phyloP scores from a whole-genome alignment of 2,797 vertebrate species.

The Onychomys arenicola region DNA sequence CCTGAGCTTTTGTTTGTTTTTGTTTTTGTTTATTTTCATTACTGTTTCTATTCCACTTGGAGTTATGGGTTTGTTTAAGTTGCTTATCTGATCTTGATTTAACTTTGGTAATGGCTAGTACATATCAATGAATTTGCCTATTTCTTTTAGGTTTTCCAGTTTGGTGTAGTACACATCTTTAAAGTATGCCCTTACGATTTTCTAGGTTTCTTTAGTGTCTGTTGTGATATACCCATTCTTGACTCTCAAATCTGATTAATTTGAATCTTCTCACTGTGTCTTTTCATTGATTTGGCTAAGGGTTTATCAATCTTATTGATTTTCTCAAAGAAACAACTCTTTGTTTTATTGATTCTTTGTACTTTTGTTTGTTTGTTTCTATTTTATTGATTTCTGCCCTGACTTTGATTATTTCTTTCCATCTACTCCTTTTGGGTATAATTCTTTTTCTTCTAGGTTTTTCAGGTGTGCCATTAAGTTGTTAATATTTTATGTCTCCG shows the following conservation, averaged over 20 bases:
- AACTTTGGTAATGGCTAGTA: not conserved
- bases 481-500: not conserved
- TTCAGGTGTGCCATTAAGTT: not conserved
- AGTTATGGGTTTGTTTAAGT: not conserved
- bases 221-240: not conserved
- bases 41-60: not conserved
- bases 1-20: too few species aligned
- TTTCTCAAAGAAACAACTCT: not conserved
- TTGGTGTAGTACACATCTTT: not conserved
- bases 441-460: not conserved
- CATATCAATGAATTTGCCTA: not conserved
- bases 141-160: not conserved
- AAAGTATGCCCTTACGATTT: not conserved
- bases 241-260: not conserved
- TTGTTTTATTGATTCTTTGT: not conserved
- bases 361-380: not conserved
- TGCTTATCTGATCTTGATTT: not conserved
- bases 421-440: not conserved
- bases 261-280: not conserved
- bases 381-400: not conserved
- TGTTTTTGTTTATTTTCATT: not conserved
- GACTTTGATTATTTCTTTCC: not conserved
- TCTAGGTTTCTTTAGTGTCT: not conserved
- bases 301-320: not conserved
- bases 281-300: not conserved